Base-by-base conservation (phyloP, 2,797 vertebrate genomes). In the Poecilia gillii region DNA sequence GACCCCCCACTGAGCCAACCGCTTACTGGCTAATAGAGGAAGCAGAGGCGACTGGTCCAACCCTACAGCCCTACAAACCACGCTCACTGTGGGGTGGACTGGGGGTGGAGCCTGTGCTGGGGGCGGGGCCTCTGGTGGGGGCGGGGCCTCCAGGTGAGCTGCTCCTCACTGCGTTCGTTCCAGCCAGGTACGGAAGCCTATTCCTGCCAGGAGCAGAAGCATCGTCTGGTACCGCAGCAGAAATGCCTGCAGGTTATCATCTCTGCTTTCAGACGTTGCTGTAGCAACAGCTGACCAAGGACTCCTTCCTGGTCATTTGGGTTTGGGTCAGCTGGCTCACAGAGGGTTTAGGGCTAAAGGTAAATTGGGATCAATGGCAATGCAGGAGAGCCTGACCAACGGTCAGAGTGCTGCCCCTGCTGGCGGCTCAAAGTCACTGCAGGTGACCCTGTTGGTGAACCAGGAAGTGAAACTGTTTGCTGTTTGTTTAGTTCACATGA, bases 21-120 rank as follows among this genome's bases (percentile, higher is more conserved):
- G 88, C 93, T 95, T 93, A 92, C 92, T 84, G 77, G 87, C 93
- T 95, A 94, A 93, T 93, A 94, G 92, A 89, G 79, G 75, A 81
- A 80, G 78, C 45, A 13, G 45, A 46, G 45, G 45, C 45, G 3
- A 12, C 45, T 46, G 45, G 11, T 45, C 43, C 43, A 45, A 45
- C 11, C 11, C 43, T 45, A 45, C 43, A 45, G 12, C 11, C 11
- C 43, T 45, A 45, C 11, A 13, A 12, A 45, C 43, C 43, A 45
- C 0, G 12, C 3, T 46, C 43, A 45, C 43, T 45, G 9, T 2
- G 43, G 36, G 39, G 49, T 9, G 43, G 11, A 41, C 41, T 45
- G 43, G 43, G 36, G 6, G 41, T 9, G 43, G 43, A 7, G 6
- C 6, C 9, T 43, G 43, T 43, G 9, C 6, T 6, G 7, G 7